Conservation (phyloP, 2,888 invertebrate genomes). For the Eudasyphora cyanicolor region DNA sequence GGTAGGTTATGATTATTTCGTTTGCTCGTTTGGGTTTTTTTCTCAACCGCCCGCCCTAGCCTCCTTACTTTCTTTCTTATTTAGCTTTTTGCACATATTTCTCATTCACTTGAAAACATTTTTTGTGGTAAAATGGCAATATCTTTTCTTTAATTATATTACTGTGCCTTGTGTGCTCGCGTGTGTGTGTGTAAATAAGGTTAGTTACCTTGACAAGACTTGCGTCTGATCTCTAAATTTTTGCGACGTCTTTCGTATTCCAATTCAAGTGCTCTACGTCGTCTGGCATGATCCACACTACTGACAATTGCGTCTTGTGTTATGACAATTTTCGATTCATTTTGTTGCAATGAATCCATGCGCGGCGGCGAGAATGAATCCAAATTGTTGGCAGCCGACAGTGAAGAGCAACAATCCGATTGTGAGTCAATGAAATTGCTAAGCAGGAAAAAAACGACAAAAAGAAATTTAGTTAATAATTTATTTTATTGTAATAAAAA, state of each 20-base stretch:
- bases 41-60: no score
- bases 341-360: conserved; percentile 79
- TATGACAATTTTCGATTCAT: conserved; percentile 74
- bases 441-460: conserved; percentile 34
- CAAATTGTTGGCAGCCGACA: conserved; percentile 84
- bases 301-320: conserved; percentile 78
- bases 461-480: conserved; percentile 30
- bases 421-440: conserved; percentile 92
- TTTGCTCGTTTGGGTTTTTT: no score
- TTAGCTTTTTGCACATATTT: neutral
- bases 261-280: conserved; percentile 78
- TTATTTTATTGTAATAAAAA: conserved; percentile 8
- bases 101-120: conserved; percentile 2
- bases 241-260: conserved; percentile 79
- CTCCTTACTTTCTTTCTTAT: neutral
- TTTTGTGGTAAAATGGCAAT: conserved; percentile 23
- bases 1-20: no score
- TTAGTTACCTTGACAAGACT: conserved; percentile 78
- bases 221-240: conserved; percentile 77
- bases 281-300: conserved; percentile 78
- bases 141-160: no score
- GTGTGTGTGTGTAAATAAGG: neutral
- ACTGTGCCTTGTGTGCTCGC: neutral
- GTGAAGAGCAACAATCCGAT: conserved; percentile 91
- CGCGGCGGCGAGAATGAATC: conserved; percentile 81